Conservation (phyloP, 2,888 invertebrate species). For the Latheticus oryzae region DNA sequence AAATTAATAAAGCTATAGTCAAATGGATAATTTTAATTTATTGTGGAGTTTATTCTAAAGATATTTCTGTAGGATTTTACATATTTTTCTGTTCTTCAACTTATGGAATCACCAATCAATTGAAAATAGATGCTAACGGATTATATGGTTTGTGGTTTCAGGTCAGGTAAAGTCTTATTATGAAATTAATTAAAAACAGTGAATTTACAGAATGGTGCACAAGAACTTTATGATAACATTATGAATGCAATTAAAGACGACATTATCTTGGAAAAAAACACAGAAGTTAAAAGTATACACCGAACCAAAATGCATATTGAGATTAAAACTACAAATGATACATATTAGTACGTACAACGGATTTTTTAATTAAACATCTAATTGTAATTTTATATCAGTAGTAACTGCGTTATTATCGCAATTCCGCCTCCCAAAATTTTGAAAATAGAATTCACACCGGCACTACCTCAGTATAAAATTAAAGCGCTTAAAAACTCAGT, state of each 20-base stretch:
- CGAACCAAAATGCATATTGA: conserved; percentile 38
- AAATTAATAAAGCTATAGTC: conserved; percentile 44
- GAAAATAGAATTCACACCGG: conserved; percentile 52
- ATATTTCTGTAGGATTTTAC: conserved; percentile 54
- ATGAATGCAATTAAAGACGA: conserved; percentile 38
- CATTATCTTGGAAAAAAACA: too few relatives aligned
- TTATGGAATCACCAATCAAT: conserved; percentile 47
- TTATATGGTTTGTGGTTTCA: conserved; percentile 44
- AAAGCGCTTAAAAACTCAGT: conserved; percentile 38
- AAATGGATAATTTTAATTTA: conserved; percentile 49
- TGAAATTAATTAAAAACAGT: conserved; percentile 8
- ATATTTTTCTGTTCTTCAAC: conserved; percentile 54
- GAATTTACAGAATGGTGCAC: conserved; percentile 50
- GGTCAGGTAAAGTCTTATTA: conserved; percentile 33
- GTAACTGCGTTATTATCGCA: conserved; percentile 49
- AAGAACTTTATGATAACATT: conserved; percentile 49
- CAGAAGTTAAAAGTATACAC: too few relatives aligned
- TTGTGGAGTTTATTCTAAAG: conserved; percentile 50
- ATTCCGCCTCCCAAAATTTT: conserved; percentile 50
- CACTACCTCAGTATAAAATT: conserved; percentile 40
- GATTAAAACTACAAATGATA: conserved; percentile 43
- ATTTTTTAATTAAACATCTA: not conserved
- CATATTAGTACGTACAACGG: conserved; percentile 42
- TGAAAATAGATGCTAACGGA: conserved; percentile 34
- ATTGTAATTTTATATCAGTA: conserved; percentile 45